These are phyloP conservation scores for Nymphicus hollandicus DNA, from an alignment of 2,113 vertebrate genomes.

Conservation along the genomic window DNA sequence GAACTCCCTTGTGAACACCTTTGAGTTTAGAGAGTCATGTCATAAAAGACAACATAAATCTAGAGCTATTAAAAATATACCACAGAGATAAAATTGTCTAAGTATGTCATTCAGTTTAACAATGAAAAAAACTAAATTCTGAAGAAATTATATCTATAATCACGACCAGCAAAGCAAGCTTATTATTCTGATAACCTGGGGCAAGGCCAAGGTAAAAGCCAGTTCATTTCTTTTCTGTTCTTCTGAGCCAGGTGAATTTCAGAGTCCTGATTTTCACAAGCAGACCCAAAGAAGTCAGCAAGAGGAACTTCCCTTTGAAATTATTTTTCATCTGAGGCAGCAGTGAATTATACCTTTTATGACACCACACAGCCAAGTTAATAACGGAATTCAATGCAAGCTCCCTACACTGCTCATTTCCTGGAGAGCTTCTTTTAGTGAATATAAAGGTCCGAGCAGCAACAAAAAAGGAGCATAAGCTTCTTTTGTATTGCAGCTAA, in stretches of 20 bases:
- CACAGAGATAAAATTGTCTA: neutral
- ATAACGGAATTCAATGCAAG: neutral
- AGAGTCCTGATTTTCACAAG: neutral
- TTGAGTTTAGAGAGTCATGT: neutral
- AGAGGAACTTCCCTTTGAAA: conserved; percentile 24
- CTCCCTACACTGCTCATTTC: neutral
- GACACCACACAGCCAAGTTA: neutral
- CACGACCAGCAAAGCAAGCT: neutral
- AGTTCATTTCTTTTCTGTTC: neutral
- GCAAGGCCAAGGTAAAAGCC: neutral
- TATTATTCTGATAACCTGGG: neutral
- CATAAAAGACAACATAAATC: neutral
- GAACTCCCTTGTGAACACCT: neutral
- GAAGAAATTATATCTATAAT: neutral
- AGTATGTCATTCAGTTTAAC: neutral
- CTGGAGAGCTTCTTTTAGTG: neutral
- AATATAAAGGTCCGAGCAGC: neutral
- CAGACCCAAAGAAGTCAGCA: neutral
- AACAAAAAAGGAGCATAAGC: neutral
- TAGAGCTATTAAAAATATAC: neutral
- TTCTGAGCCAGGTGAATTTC: neutral
- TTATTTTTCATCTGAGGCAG: conserved; percentile 1
- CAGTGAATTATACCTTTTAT: neutral
- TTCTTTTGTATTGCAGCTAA: neutral
- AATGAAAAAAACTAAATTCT: neutral